Evolutionary conservation across 2,113 vertebrate species (phyloP).

Genomic region (Chiloscyllium plagiosum): DNA sequence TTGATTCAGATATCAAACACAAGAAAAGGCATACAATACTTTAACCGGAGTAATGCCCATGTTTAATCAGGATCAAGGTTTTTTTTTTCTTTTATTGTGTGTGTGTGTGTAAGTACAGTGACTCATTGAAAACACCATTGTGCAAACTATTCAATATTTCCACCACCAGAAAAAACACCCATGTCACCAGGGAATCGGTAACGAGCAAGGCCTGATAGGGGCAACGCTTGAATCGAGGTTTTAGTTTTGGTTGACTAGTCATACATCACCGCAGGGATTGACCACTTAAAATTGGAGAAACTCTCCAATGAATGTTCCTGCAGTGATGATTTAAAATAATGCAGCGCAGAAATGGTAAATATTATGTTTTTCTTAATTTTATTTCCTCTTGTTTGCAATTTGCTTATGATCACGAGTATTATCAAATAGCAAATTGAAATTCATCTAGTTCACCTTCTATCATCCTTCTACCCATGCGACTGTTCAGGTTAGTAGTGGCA

Average conservation of each 20-base stretch:
- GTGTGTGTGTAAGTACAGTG: too few species aligned
- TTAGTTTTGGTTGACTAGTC: background rate
- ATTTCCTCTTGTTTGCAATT: background rate
- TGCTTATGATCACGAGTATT: background rate
- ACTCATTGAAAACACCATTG: too few species aligned
- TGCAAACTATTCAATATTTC: too few species aligned
- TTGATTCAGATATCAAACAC: background rate
- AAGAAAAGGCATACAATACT: background rate
- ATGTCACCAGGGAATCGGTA: too few species aligned
- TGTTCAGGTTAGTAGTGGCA: background rate
- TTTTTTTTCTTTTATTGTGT: background rate
- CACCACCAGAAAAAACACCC: too few species aligned
- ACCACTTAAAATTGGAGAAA: background rate
- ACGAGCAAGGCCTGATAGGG: too few species aligned
- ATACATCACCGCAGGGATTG: background rate
- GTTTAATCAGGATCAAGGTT: background rate
- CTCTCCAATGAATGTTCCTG: background rate
- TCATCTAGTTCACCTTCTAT: background rate
- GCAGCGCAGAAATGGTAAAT: background rate
- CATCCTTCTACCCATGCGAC: background rate
- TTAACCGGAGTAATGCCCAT: background rate
- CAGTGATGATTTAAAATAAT: background rate
- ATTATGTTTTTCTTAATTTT: background rate
- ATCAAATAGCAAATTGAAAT: background rate
- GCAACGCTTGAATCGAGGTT: background rate